Percentiles rank a stretch among this genome's conserved stretches.
Evolutionary conservation across 2,797 vertebrate species (phyloP).

Genomic region (Sebastolobus altivelis): DNA sequence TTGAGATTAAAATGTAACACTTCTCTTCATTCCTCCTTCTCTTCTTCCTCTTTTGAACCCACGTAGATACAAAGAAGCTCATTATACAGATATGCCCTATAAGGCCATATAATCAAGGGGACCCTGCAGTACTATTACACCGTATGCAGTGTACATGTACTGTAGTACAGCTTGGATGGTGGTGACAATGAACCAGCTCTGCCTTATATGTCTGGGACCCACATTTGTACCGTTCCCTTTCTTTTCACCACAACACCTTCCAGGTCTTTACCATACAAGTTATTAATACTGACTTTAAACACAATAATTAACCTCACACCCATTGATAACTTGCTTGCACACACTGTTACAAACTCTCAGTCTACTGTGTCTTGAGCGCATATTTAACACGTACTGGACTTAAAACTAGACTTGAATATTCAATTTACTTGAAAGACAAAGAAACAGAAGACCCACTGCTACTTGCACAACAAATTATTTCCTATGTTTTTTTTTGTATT

Average conservation of each 20-base stretch:
- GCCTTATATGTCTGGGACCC: constrained; percentile 30
- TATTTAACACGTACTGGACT: not conserved
- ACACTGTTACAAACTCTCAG: not conserved
- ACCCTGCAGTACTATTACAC: not conserved
- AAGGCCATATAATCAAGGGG: not conserved
- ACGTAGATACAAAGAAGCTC: too few species aligned
- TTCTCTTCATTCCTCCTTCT: not conserved
- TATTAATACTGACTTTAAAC: constrained; percentile 22
- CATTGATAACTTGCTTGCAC: not conserved
- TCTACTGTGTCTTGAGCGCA: constrained; percentile 1
- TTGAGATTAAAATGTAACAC: not conserved
- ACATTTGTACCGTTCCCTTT: constrained; percentile 7
- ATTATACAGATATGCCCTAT: too few species aligned
- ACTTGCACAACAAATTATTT: constrained; percentile 26
- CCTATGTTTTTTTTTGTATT: constrained; percentile 48
- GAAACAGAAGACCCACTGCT: not conserved
- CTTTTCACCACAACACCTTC: not conserved
- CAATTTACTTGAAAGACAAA: constrained; percentile 35
- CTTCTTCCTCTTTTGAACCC: too few species aligned
- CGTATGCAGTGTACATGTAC: not conserved
- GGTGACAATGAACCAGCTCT: constrained; percentile 5
- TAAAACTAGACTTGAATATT: not conserved
- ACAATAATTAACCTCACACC: not conserved
- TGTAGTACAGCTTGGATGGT: not conserved
- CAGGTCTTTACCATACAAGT: not conserved